Conservation (phyloP, 2,113 vertebrate genomes). For the Mixornis gularis region DNA sequence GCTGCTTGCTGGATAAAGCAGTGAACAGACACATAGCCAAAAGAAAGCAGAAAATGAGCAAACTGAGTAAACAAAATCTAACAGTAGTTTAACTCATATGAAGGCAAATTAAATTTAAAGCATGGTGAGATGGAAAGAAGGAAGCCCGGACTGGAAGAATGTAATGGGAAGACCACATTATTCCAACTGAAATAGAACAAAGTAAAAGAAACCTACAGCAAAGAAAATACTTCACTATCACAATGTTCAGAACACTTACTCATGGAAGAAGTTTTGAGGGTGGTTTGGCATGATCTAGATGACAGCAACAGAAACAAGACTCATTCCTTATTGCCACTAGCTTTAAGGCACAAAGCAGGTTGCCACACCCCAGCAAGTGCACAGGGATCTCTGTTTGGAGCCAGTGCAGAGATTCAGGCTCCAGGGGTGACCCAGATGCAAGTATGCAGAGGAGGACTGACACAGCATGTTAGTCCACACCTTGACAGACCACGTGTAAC, state of each 20-base stretch:
- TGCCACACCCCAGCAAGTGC: fast-evolving
- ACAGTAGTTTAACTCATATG: not conserved
- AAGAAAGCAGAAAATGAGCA: not conserved
- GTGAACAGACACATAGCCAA: not conserved
- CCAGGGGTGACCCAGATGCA: not conserved
- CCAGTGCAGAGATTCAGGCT: not conserved
- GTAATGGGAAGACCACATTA: not conserved
- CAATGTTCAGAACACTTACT: not conserved
- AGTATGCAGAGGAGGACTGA: not conserved
- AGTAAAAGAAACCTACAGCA: not conserved
- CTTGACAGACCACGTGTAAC: not conserved
- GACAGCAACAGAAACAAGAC: not conserved
- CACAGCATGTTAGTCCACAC: fast-evolving
- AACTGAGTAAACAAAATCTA: not conserved
- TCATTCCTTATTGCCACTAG: not conserved
- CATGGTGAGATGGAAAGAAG: not conserved
- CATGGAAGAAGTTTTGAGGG: not conserved
- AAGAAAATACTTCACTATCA: not conserved
- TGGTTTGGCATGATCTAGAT: not conserved
- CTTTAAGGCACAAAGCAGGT: not conserved
- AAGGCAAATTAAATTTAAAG: not conserved
- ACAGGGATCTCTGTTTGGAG: fast-evolving
- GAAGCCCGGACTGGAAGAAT: not conserved
- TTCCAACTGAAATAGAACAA: not conserved
- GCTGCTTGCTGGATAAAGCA: not conserved